A percentile compares a stretch with the other conserved stretches of the same genome.
Evolutionary conservation across 2,888 invertebrate genomes (phyloP).

Genomic region (Ditylenchus weischeri): DNA sequence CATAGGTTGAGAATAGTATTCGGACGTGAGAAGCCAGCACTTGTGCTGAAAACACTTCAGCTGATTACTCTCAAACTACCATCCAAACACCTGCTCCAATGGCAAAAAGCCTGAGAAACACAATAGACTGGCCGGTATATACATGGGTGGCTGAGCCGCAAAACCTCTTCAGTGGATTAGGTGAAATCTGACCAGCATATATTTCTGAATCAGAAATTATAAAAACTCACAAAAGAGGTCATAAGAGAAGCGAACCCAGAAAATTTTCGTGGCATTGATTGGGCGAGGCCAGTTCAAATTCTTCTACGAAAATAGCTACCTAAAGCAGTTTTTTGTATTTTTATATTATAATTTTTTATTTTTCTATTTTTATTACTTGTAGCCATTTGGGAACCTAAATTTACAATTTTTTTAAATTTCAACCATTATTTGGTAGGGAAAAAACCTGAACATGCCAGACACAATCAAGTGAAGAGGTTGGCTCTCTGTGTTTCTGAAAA

Average conservation of each 20-base stretch:
- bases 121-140: constrained; percentile 38
- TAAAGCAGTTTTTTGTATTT: neutral
- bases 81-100: constrained; percentile 4
- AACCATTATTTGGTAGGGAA: no score
- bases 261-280: constrained; percentile 56
- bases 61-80: no score
- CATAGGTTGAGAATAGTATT: constrained; percentile 34
- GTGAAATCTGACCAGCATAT: constrained; percentile 44
- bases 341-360: no score
- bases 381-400: constrained; percentile 37
- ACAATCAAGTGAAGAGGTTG: constrained; percentile 40
- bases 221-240: neutral
- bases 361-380: constrained; percentile 3
- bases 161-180: constrained; percentile 29
- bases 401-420: neutral
- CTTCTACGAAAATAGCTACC: constrained; percentile 47
- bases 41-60: constrained; percentile 8
- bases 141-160: constrained; percentile 44
- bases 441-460: constrained; percentile 36
- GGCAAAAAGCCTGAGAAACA: constrained; percentile 35
- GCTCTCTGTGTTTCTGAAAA: constrained; percentile 22
- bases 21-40: constrained; percentile 15
- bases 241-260: neutral
- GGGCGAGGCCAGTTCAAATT: constrained; percentile 49
- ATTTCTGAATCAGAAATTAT: constrained; percentile 39